Evolutionary conservation across 2,113 vertebrate genomes (phyloP), one percentile per base, ranked within the genome.

Genomic region (Oryzias javanicus): DNA sequence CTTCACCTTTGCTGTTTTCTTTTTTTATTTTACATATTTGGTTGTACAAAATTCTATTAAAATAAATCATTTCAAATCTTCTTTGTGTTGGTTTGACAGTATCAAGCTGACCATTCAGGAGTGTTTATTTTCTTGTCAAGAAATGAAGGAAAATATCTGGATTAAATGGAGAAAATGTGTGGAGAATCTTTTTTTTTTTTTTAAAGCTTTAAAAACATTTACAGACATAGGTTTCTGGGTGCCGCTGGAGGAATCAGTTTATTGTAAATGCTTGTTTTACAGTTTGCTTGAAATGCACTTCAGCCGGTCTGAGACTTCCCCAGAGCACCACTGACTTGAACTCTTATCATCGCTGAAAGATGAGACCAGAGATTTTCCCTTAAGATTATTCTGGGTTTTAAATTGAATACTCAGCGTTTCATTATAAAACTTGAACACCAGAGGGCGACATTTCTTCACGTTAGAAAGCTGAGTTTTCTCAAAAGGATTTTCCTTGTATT

Each of bases 21-120:
- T 22, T 80, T 74, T 80, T 86, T 86, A 84, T 88, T 89, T 91
- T 80, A 84, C 80, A 81, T 82, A 84, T 82, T 90, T 88, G 86
- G 87, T 89, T 92, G 86, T 91, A 59, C 78, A 61, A 83, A 89
- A 87, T 80, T 84, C 84, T 86, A 90, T 89, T 81, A 85, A 86
- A 91, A 89, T 88, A 89, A 88, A 86, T 83, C 83, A 83, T 89
- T 90, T 89, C 80, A 90, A 86, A 88, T 77, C 73, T 71, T 81
- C 59, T 82, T 74, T 78, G 77, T 83, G 82, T 83, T 68, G 67
- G 64, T 83, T 88, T 84, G 84, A 78, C 63, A 0, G 72, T 85
- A 70, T 87, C 74, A 72, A 80, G 44, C 69, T 3, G 12, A 35
- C 25, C 4, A 6, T 27, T 35, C 35, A 35, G 35, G 10, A 35